Percentiles rank a stretch among this genome's conserved stretches.
Evolutionary conservation across 1,140 invertebrate genomes (phyloP).

Genomic region (Solenopsis invicta): DNA sequence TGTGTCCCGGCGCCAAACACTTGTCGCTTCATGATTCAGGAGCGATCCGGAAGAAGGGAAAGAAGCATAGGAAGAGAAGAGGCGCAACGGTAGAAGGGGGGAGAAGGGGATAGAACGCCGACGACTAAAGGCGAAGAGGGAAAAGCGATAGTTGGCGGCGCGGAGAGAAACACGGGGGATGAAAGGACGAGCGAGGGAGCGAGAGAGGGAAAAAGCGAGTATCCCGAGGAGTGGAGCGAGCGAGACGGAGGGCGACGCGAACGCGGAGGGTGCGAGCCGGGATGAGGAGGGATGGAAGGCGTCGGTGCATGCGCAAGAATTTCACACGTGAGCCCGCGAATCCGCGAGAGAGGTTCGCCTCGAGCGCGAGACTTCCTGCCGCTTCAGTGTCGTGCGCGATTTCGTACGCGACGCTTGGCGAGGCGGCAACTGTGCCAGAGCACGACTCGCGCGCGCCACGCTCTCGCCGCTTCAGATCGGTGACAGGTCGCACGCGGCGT

Average conservation of each 20-base stretch:
- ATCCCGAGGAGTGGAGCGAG: slow-evolving; percentile 18
- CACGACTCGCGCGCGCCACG: slow-evolving; percentile 22
- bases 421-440: slow-evolving; percentile 41
- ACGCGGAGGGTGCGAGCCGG: slow-evolving; percentile 45
- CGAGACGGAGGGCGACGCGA: slow-evolving; percentile 52
- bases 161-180: not conserved
- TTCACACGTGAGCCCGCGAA: slow-evolving; percentile 86
- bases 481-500: slow-evolving; percentile 13
- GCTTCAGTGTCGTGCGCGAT: slow-evolving; percentile 84
- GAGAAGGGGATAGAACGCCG: not conserved
- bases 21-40: slow-evolving; percentile 72
- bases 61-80: slow-evolving; percentile 54
- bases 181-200: slow-evolving; percentile 7
- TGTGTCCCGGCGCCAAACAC: slow-evolving; percentile 66
- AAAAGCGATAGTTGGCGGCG: slow-evolving; percentile 18
- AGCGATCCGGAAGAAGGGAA: slow-evolving; percentile 69
- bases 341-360: slow-evolving; percentile 80
- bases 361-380: slow-evolving; percentile 81
- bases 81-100: not conserved
- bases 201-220: not conserved
- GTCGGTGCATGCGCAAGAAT: slow-evolving; percentile 84
- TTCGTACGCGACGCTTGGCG: slow-evolving; percentile 80
- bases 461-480: slow-evolving; percentile 17
- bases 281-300: slow-evolving; percentile 69
- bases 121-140: slow-evolving; percentile 40